phyloP scores from a whole-genome alignment of 2,797 vertebrate genomes.

The Kryptopterus vitreolus region DNA sequence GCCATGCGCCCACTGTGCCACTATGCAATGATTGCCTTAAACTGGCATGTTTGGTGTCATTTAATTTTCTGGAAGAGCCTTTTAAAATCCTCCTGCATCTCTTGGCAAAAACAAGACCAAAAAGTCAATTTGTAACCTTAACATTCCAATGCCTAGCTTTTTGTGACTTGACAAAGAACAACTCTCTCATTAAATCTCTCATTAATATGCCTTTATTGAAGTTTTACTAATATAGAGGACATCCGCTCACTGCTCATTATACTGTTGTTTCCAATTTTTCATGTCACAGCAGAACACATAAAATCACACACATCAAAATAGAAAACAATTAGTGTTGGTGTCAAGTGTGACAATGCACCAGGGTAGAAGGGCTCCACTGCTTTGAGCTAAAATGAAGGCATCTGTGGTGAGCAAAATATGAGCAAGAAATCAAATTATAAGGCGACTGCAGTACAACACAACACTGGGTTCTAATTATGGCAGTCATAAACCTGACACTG shows the following conservation, averaged over 20 bases:
- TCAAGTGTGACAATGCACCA: too few relatives aligned
- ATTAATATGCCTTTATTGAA: background rate
- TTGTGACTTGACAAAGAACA: background rate
- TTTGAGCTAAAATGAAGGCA: background rate
- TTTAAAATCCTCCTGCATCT: constrained; percentile 42
- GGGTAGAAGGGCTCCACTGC: background rate
- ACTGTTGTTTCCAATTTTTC: too few relatives aligned
- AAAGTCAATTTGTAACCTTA: constrained; percentile 22
- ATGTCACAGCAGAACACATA: too few relatives aligned
- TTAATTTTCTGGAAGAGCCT: constrained; percentile 35
- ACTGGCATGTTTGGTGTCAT: constrained; percentile 39
- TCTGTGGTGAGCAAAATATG: background rate
- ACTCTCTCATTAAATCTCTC: background rate
- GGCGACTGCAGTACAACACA: background rate
- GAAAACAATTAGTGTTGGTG: too few relatives aligned
- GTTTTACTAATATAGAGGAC: too few relatives aligned
- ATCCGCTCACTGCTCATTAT: too few relatives aligned
- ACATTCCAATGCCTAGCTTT: background rate
- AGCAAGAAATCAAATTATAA: background rate
- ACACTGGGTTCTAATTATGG: background rate
- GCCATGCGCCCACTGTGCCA: constrained; percentile 29
- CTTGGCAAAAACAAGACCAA: constrained; percentile 25
- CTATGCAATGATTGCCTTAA: constrained; percentile 50
- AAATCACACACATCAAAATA: too few relatives aligned
- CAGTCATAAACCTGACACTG: background rate